These are phyloP conservation scores for Monopis laevigella DNA, from an alignment of 2,888 invertebrate genomes.

Conservation along the genomic window DNA sequence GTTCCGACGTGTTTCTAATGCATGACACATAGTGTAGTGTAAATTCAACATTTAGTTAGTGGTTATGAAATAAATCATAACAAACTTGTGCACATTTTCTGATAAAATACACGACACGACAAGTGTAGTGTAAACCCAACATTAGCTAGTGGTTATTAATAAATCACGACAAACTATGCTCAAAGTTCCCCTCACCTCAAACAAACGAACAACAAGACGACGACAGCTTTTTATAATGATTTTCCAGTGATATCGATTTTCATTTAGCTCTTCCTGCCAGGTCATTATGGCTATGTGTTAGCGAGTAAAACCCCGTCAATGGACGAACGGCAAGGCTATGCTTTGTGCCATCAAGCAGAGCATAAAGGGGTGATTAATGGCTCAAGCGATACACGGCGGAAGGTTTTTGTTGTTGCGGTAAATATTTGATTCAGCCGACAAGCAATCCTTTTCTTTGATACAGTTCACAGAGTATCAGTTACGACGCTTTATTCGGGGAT, in stretches of 20 bases:
- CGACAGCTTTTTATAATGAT: conserved; percentile 18
- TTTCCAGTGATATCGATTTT: conserved; percentile 46
- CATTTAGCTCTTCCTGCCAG: conserved; percentile 53
- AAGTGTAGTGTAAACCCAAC: no score
- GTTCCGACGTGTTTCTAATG: no score
- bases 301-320: conserved; percentile 40
- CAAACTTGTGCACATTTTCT: no score
- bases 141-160: no score
- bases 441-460: conserved; percentile 48
- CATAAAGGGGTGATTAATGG: conserved; percentile 61
- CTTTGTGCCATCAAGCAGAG: conserved; percentile 40
- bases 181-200: no score
- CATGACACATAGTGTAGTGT: no score
- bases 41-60: no score
- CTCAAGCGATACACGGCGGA: conserved; percentile 45
- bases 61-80: no score
- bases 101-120: no score
- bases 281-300: conserved; percentile 56
- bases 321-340: conserved; percentile 54
- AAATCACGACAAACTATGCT: no score
- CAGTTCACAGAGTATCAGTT: conserved; percentile 21
- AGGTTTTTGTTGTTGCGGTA: conserved; percentile 53
- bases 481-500: conserved; percentile 20
- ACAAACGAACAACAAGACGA: background rate
- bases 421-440: conserved; percentile 52